Conservation (phyloP, 1,140 invertebrate species). For the Papilio xuthus region DNA sequence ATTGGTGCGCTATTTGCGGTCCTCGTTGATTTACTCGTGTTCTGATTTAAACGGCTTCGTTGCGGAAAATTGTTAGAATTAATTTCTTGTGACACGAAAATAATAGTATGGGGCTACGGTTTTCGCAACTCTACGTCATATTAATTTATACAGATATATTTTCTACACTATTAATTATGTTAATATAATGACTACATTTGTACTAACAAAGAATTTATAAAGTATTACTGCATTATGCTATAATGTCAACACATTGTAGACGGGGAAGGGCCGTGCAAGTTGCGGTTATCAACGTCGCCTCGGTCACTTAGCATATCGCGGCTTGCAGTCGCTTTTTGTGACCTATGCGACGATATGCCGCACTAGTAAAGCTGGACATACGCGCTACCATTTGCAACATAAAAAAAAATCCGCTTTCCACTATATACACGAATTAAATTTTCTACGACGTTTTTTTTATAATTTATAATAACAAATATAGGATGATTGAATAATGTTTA, state of each 20-base stretch:
- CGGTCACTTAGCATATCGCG: conserved; percentile 75
- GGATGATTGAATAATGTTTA: no score
- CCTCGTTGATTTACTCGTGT: conserved; percentile 15
- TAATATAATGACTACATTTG: conserved; percentile 2
- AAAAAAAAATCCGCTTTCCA: neutral
- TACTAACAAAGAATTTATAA: conserved; percentile 51
- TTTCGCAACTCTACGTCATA: neutral
- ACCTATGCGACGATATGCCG: conserved; percentile 59
- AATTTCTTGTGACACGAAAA: neutral
- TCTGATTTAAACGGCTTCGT: conserved; percentile 16
- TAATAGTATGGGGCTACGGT: neutral
- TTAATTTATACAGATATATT: neutral
- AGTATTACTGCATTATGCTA: conserved; percentile 49
- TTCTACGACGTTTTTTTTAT: no score
- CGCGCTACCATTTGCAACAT: conserved; percentile 34
- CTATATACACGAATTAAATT: neutral
- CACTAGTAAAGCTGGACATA: conserved; percentile 52
- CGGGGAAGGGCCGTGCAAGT: conserved; percentile 45
- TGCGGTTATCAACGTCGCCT: conserved; percentile 68
- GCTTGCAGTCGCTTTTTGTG: conserved; percentile 66
- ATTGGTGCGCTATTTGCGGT: conserved; percentile 11
- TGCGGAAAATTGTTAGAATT: neutral
- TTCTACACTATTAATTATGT: neutral
- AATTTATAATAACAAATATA: no score
- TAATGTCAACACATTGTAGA: conserved; percentile 45